Base-by-base conservation (phyloP, 2,888 invertebrate genomes). In the Laspeyria flexula region DNA sequence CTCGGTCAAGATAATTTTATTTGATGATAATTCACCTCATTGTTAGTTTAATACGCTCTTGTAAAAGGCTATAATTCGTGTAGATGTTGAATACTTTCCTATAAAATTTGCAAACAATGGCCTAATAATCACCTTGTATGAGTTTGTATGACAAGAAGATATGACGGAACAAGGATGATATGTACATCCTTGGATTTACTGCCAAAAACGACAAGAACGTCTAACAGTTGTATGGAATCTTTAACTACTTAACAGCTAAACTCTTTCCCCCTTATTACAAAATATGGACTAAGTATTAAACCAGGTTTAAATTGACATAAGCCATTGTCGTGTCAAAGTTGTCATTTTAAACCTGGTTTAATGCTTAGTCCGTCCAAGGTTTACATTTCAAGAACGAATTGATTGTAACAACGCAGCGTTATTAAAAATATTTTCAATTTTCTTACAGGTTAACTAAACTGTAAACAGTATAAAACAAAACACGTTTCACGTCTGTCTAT, bases 81-180 rank as follows among this genome's bases (percentile, higher is more conserved):
- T n/a, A n/a, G n/a, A n/a, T n/a, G 27, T 29, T 47, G 62, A 42
- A 38, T 37, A 54, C 33, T 53, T 49, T 57, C 50, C 54, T 53
- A 43, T 42, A 58, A 59, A 61, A 66, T 67, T 64, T 53, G 60
- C 71, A 70, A 67, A 70, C 71, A 71, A 62, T 58, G 52, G 57
- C 52, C 42, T 56, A 47, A 56, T 33, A 30, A 37, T 63, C 35
- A 45, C 55, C 60, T 51, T 54, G 53, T 18, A 33, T 29, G 25
- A 31, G 25, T 47, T 34, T 31, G 37, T 42, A 55, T 55, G 54
- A 50, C 43, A 54, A 47, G 49, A 39, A 52, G 51, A 52, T 61
- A 52, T 60, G 55, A 54, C 55, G 55, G 65, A 68, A 67, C 52
- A 54, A 69, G 66, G 66, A 69, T 69, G 50, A 27, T 43, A 39